Conservation (phyloP, 2,888 invertebrate genomes). For the Taenaris catops region DNA sequence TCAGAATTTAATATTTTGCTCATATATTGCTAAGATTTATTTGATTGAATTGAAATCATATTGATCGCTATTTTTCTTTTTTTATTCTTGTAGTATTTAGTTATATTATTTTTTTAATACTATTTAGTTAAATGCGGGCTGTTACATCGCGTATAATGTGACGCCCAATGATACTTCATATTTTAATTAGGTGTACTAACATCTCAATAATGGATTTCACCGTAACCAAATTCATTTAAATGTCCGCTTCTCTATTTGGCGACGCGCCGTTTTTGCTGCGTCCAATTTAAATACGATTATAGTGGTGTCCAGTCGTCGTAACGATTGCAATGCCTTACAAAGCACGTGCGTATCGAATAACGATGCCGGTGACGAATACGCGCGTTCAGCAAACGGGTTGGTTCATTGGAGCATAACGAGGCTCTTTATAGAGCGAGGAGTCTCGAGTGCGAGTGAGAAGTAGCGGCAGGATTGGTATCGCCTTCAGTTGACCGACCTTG, state of each 20-base stretch:
- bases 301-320: constrained; percentile 52
- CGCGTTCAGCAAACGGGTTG: constrained; percentile 25
- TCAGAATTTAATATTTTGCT: no score
- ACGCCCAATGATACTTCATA: no score
- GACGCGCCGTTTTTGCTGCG: constrained; percentile 40
- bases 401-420: constrained; percentile 43
- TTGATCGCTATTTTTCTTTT: no score
- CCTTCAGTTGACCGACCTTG: constrained; percentile 68
- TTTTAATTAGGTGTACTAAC: no score
- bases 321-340: constrained; percentile 42
- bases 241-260: constrained; percentile 42
- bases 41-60: no score
- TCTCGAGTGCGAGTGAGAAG: constrained; percentile 47
- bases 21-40: no score
- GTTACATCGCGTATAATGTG: no score
- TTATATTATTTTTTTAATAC: no score
- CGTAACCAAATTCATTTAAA: constrained; percentile 54
- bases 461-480: constrained; percentile 40
- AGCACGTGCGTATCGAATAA: constrained; percentile 52
- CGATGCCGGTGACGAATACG: constrained; percentile 49
- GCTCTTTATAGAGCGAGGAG: constrained; percentile 44
- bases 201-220: constrained; percentile 45
- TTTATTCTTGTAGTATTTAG: no score
- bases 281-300: constrained; percentile 59
- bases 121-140: no score